Evolutionary conservation across 2,797 vertebrate species (phyloP), one percentile per base, ranked within the genome.

Genomic region (Anisognathus igniventris): DNA sequence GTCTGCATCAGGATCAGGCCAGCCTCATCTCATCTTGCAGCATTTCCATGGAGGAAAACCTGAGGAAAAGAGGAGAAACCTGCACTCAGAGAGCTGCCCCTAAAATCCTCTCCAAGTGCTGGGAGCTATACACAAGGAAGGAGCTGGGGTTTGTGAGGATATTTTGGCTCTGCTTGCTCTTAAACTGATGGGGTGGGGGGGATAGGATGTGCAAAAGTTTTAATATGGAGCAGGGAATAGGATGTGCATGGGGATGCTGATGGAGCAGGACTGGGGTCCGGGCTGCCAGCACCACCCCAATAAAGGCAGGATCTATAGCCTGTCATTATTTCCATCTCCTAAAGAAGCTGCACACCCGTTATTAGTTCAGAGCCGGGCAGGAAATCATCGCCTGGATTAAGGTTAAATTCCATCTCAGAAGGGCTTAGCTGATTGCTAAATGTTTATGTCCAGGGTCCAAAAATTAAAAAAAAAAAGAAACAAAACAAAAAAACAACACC

Each of bases 341-440:
- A 76, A 88, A 96, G 95, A 96, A 97, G 95, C 97, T 93, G 86
- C 90, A 77, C 68, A 4, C 91, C 95, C 53, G 3, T 93, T 94
- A 85, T 95, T 91, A 93, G 91, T 94, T 83, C 88, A 80, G 86
- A 86, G 83, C 93, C n/a, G 37, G 76, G 87, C 95, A 85, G 92
- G 92, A 97, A 97, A 97, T 95, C 94, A 96, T 92, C 86, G 76
- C 95, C 85, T 81, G 86, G 94, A 96, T 96, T 95, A 97, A 97
- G 94, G 94, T 93, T 95, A 96, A 96, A 96, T 93, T 97, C 96
- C 93, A 93, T 93, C 95, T 97, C 93, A 92, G 93, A 97, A 93
- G 67, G 85, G 79, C 45, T 96, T 93, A 96, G 68, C 84, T 64
- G 86, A 79, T 79, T 76, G 86, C 76, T 95, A 56, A 87, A 73